Conservation (phyloP, 2,113 vertebrate genomes). For the Anthoscopus minutus region DNA sequence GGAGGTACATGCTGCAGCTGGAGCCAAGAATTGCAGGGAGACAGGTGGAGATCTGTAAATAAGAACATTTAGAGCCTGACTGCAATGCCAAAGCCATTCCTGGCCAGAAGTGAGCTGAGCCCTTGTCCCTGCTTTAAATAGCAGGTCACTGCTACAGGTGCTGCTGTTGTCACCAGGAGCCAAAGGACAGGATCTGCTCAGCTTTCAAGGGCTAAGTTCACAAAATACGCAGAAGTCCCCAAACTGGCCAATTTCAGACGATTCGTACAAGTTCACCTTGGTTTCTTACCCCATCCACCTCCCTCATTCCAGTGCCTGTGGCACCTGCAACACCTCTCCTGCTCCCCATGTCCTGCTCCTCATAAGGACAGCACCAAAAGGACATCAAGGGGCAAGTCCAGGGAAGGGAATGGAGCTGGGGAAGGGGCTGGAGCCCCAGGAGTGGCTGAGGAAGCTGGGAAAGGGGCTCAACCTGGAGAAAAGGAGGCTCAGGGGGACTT, state of each 20-base stretch:
- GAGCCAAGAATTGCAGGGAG: neutral
- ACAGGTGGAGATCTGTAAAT: constrained; percentile 10
- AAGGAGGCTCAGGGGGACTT: neutral
- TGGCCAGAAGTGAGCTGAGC: neutral
- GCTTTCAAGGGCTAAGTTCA: neutral
- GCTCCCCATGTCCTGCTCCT: rapidly evolving
- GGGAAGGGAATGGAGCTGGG: neutral
- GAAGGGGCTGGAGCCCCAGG: neutral
- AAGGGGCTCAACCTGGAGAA: neutral
- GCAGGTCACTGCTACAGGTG: neutral
- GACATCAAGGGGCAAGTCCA: rapidly evolving
- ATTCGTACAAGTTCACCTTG: neutral
- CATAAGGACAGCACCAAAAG: neutral
- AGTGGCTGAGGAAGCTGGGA: neutral
- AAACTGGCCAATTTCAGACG: neutral
- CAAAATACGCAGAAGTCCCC: neutral
- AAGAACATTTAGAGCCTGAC: neutral
- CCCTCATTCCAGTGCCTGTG: rapidly evolving
- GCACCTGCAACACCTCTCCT: rapidly evolving
- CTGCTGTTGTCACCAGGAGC: neutral
- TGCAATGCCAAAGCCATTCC: neutral
- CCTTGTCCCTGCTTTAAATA: neutral
- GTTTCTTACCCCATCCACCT: rapidly evolving
- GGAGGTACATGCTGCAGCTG: neutral
- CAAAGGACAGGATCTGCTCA: neutral